phyloP scores from a whole-genome alignment of 2,888 invertebrate genomes.

The Pheosia tremula region DNA sequence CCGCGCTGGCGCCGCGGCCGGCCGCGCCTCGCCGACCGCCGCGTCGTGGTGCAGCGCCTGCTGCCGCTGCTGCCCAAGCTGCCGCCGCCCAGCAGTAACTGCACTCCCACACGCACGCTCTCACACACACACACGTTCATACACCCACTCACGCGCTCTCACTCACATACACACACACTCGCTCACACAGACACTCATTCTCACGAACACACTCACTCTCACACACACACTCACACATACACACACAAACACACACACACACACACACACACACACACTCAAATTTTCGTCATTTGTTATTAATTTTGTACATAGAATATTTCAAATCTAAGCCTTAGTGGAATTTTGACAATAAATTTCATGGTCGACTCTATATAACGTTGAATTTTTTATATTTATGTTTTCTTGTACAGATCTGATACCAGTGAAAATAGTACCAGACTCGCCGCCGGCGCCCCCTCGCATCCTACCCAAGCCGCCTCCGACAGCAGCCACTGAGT shows the following conservation, averaged over 20 bases:
- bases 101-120: not conserved
- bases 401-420: slow-evolving; percentile 49
- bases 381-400: not conserved
- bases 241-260: no score
- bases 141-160: not conserved
- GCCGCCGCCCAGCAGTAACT: slow-evolving; percentile 64
- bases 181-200: no score
- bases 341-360: no score
- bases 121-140: not conserved
- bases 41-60: slow-evolving; percentile 90
- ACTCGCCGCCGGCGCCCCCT: slow-evolving; percentile 57
- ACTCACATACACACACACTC: not conserved
- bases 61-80: slow-evolving; percentile 87
- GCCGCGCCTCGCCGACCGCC: slow-evolving; percentile 53
- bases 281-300: no score
- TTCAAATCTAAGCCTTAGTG: no score
- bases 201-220: no score
- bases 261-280: no score
- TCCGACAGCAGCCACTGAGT: slow-evolving; percentile 62
- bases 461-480: slow-evolving; percentile 68
- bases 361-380: no score
- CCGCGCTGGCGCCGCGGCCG: slow-evolving; percentile 68
- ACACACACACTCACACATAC: no score
- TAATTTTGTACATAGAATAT: no score
- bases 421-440: slow-evolving; percentile 66